Conservation (phyloP, 2,797 vertebrate genomes). For the Typhlichthys eigenmanni region DNA sequence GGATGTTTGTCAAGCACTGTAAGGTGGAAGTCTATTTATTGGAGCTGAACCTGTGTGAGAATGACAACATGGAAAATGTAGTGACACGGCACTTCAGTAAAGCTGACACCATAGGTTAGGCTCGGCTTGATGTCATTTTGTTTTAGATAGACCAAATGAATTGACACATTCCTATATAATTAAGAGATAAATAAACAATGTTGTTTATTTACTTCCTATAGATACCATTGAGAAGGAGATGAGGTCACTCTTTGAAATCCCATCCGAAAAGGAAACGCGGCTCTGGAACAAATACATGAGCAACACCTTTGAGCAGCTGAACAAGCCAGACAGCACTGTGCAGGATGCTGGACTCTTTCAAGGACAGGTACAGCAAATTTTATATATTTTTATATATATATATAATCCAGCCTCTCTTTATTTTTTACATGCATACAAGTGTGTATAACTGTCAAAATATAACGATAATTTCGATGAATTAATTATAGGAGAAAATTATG, state of each 20-base stretch:
- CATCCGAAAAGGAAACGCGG: slow-evolving; percentile 88
- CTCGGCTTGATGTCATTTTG: not conserved
- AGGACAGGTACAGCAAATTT: slow-evolving; percentile 83
- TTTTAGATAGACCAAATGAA: not conserved
- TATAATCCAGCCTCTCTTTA: slow-evolving; percentile 1
- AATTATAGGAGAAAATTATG: too few species aligned
- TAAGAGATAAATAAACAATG: not conserved
- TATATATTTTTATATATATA: too few species aligned
- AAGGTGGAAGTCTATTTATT: slow-evolving; percentile 98
- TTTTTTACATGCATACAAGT: too few species aligned
- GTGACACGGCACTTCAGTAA: slow-evolving; percentile 94
- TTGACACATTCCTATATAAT: too few species aligned
- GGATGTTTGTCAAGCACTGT: slow-evolving; percentile 97
- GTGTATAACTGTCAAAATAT: too few species aligned
- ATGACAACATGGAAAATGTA: slow-evolving; percentile 87
- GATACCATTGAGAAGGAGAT: slow-evolving; percentile 95
- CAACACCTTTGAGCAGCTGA: slow-evolving; percentile 92
- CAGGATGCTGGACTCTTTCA: slow-evolving; percentile 96
- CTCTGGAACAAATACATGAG: slow-evolving; percentile 97
- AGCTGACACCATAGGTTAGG: slow-evolving; percentile 93
- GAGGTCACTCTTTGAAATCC: slow-evolving; percentile 90
- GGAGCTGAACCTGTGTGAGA: slow-evolving; percentile 94
- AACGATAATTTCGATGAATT: too few species aligned
- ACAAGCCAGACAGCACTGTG: slow-evolving; percentile 92
- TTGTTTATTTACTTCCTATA: slow-evolving; percentile 44